phyloP scores from a whole-genome alignment of 2,888 invertebrate genomes.

The Idaea dimidiata region DNA sequence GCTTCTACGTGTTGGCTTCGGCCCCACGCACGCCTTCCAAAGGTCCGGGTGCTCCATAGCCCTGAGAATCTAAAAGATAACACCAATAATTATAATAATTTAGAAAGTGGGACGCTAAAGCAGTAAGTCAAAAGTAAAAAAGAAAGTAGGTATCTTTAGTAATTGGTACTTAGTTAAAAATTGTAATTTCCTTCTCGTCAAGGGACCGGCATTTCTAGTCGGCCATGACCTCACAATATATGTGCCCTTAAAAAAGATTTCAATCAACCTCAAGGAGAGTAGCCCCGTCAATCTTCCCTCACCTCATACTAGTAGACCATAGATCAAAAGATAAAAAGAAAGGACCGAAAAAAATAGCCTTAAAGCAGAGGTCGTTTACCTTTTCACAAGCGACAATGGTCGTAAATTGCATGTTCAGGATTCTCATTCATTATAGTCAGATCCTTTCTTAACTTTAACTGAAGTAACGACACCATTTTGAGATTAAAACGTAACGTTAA shows the following conservation, averaged over 20 bases:
- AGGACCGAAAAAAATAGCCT: not conserved
- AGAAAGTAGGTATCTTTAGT: too few species aligned
- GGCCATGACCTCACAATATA: not conserved
- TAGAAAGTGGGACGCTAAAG: too few species aligned
- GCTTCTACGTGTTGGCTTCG: too few species aligned
- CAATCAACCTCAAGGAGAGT: not conserved
- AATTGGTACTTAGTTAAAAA: not conserved
- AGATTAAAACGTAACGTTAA: too few species aligned
- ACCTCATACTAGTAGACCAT: not conserved
- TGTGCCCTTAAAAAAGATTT: not conserved
- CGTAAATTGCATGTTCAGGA: conserved; percentile 33
- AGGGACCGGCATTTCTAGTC: not conserved
- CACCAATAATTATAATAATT: too few species aligned
- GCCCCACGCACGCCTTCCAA: too few species aligned
- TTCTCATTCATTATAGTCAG: not conserved
- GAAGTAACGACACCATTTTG: too few species aligned
- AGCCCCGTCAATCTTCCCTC: not conserved
- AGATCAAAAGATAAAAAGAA: conserved; percentile 2
- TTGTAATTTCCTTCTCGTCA: not conserved
- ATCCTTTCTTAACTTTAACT: not conserved
- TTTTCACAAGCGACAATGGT: conserved; percentile 31
- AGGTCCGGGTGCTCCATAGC: too few species aligned
- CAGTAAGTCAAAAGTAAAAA: too few species aligned
- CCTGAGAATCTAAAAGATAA: too few species aligned
- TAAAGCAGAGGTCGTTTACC: conserved; percentile 12